Percentiles rank a stretch among this genome's conserved stretches.
These are phyloP conservation scores for Phrynosoma platyrhinos DNA, from an alignment of 2,113 vertebrate species.

Conservation along the genomic window DNA sequence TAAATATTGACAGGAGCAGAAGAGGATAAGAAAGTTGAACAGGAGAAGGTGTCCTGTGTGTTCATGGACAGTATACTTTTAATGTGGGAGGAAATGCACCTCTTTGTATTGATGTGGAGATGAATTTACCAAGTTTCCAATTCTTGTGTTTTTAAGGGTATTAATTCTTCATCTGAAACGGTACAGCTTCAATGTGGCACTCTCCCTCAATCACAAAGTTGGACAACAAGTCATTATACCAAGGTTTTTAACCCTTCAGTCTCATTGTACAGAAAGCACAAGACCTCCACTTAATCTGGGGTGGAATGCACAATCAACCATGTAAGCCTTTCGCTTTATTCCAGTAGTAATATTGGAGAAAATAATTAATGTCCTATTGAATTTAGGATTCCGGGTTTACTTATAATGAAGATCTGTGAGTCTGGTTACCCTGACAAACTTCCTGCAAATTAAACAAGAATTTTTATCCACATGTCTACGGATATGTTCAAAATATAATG, in stretches of 20 bases:
- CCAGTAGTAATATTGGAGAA: not conserved
- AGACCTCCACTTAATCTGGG: conserved; percentile 86
- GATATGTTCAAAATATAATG: not conserved
- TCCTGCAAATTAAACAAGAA: not conserved
- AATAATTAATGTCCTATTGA: not conserved
- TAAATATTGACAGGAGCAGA: not conserved
- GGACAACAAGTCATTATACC: conserved; percentile 97
- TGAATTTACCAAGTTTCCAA: not conserved
- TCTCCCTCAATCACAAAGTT: conserved; percentile 96
- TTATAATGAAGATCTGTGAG: not conserved
- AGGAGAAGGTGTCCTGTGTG: not conserved
- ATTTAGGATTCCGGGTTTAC: not conserved
- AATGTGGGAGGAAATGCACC: not conserved
- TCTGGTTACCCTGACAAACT: not conserved
- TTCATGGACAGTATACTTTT: not conserved
- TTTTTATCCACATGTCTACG: not conserved
- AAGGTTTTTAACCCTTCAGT: conserved; percentile 89
- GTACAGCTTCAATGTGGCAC: conserved; percentile 95
- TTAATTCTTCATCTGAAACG: conserved; percentile 98
- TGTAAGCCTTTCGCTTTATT: not conserved
- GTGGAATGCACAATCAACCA: conserved; percentile 82
- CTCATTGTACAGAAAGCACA: conserved; percentile 92
- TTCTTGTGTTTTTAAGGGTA: conserved; percentile 76
- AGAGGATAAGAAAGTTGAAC: not conserved
- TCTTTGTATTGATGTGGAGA: not conserved